phyloP scores from a whole-genome alignment of 2,888 invertebrate species.

The Drosophila prostipennis region DNA sequence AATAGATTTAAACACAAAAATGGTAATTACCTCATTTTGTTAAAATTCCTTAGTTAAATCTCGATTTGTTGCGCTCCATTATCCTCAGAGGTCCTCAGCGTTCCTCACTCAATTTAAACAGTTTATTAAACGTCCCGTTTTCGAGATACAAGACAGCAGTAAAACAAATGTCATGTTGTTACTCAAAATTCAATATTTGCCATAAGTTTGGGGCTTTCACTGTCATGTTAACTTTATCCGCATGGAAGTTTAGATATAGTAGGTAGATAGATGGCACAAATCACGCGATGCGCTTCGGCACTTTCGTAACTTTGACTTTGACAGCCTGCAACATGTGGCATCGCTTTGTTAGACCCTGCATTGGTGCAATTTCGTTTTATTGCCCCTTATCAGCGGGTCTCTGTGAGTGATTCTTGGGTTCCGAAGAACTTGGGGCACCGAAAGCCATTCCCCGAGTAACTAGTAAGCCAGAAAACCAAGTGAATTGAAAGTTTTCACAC shows the following conservation, averaged over 20 bases:
- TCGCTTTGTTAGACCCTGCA: constrained; percentile 24
- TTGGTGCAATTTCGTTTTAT: constrained; percentile 36
- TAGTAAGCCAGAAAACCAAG: constrained; percentile 2
- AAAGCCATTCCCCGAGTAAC: constrained; percentile 13
- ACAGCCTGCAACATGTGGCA: constrained; percentile 34
- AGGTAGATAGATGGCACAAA: constrained; percentile 17
- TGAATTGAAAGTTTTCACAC: constrained; percentile 43
- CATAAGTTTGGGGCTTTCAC: constrained; percentile 40
- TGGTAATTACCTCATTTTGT: constrained; percentile 29
- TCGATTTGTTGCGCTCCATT: constrained; percentile 23
- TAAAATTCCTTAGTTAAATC: constrained; percentile 20
- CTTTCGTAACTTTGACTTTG: constrained; percentile 18
- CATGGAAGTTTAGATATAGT: constrained; percentile 26
- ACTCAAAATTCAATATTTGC: constrained; percentile 37
- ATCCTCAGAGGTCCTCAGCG: neutral
- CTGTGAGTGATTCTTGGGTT: constrained; percentile 12
- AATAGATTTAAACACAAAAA: neutral
- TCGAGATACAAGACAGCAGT: constrained; percentile 23
- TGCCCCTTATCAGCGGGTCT: constrained; percentile 27
- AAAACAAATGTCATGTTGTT: constrained; percentile 41
- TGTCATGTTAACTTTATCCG: constrained; percentile 40
- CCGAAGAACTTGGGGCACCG: constrained; percentile 11
- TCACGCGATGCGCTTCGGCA: constrained; percentile 38
- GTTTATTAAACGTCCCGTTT: neutral
- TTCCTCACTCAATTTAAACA: neutral